phyloP scores from a whole-genome alignment of 2,888 invertebrate species.

The Plutella xylostella region DNA sequence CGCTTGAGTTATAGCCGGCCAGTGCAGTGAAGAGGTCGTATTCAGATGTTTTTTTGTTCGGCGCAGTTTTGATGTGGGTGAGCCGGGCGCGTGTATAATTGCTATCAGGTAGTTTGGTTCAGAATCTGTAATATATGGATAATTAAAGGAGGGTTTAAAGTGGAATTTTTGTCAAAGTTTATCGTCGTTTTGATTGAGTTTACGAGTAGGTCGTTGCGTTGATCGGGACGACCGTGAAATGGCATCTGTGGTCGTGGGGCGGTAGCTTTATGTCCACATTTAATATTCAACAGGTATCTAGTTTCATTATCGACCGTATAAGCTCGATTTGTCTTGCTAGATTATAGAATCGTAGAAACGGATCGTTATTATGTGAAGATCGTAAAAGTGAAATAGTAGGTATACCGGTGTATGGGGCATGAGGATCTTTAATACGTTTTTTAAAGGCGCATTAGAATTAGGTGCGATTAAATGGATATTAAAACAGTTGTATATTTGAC shows the following conservation, averaged over 20 bases:
- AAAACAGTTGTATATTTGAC: too few relatives aligned
- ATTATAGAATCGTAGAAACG: slow-evolving; percentile 52
- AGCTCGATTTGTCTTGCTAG: slow-evolving; percentile 50
- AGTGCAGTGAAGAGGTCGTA: slow-evolving; percentile 64
- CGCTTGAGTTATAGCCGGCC: slow-evolving; percentile 67
- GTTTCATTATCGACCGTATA: slow-evolving; percentile 32
- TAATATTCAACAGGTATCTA: slow-evolving; percentile 34
- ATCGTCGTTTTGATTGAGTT: slow-evolving; percentile 67
- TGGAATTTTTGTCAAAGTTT: slow-evolving; percentile 69
- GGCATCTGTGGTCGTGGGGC: slow-evolving; percentile 36
- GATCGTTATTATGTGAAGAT: slow-evolving; percentile 40
- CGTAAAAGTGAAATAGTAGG: slow-evolving; percentile 36
- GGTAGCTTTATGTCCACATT: slow-evolving; percentile 58
- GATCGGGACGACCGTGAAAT: slow-evolving; percentile 36
- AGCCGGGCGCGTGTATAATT: slow-evolving; percentile 68
- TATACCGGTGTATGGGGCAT: too few relatives aligned
- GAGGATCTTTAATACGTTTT: too few relatives aligned
- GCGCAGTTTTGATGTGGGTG: slow-evolving; percentile 58
- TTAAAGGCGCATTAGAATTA: too few relatives aligned
- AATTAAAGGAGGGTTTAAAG: slow-evolving; percentile 66
- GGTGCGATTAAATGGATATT: too few relatives aligned
- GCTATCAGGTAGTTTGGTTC: slow-evolving; percentile 61
- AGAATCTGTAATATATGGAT: slow-evolving; percentile 65
- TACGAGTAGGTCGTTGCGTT: slow-evolving; percentile 37
- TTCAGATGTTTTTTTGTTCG: slow-evolving; percentile 49